Evolutionary conservation across 2,888 invertebrate species (phyloP), one percentile per base, ranked within the genome.

Genomic region (Heliconius ethilla): DNA sequence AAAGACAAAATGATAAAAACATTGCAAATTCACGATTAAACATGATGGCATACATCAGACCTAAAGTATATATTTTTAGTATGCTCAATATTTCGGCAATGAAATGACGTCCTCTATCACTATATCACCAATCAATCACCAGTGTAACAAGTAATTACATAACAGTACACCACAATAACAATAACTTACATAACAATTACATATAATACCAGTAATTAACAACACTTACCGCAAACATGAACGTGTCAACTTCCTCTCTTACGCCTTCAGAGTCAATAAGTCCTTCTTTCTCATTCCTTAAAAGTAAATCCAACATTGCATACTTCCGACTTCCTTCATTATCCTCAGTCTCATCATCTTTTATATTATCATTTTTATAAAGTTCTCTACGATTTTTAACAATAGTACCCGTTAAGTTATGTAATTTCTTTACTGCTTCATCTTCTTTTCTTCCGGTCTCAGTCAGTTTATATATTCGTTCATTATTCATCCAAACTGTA

Each of bases 201-300:
- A 13, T 45, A 45, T 55, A 22, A 22, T 7, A 55, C 22, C 22
- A 22, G 59, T n/a, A 7, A 18, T 7, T 7, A 51, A 10, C 59
- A 22, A n/a, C 59, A 59, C 59, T 59, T 59, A 59, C 59, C 59
- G 95, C 96, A 89, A 97, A 97, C 95, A 96, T 95, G 83, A 97
- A 96, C 0, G 96, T 96, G 82, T 97, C 96, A 0, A 96, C 96
- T 90, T 97, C 96, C 85, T 96, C 96, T 77, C 95, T 92, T 72
- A 97, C 95, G 76, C 96, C 96, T 29, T 93, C 86, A 82, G 95
- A 93, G 27, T 95, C 95, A 29, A 96, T 89, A 6, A 89, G 90
- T 1, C 95, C 95, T 79, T 95, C 93, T 70, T 94, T 92, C 81
- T 94, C 95, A 45, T 95, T 93, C 75, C 95, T 94, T 7, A 97